Percentiles rank a stretch among this genome's conserved stretches.
phyloP scores from a whole-genome alignment of 1,140 invertebrate genomes.

The Drosophila bipectinata region DNA sequence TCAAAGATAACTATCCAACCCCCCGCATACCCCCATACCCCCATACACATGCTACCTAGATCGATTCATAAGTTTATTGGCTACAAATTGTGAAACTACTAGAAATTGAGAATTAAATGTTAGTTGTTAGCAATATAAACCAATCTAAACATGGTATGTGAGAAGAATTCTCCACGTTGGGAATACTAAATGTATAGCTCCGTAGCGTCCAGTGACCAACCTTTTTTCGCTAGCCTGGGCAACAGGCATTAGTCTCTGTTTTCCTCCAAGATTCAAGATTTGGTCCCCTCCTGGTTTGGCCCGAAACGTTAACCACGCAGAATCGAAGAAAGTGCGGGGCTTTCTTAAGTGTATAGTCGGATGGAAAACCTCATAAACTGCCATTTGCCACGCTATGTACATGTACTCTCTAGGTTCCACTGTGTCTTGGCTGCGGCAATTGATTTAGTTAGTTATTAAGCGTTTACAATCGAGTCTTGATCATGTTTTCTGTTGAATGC shows the following conservation, averaged over 20 bases:
- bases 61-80: conserved; percentile 73
- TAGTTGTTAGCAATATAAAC: conserved; percentile 72
- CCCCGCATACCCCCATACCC: conserved; percentile 32
- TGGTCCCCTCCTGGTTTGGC: conserved; percentile 31
- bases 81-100: conserved; percentile 62
- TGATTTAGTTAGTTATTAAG: conserved; percentile 76
- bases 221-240: conserved; percentile 7
- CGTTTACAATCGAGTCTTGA: conserved; percentile 72
- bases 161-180: conserved; percentile 6
- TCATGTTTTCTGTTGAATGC: conserved; percentile 56
- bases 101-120: conserved; percentile 69
- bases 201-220: conserved; percentile 27
- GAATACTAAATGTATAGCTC: conserved; percentile 18
- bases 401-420: conserved; percentile 55
- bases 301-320: conserved; percentile 5
- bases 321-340: conserved; percentile 9
- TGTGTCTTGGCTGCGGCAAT: conserved; percentile 63
- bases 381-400: conserved; percentile 71
- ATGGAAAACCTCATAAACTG: conserved; percentile 66
- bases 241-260: conserved; percentile 2
- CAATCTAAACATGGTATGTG: conserved; percentile 21
- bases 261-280: conserved; percentile 20
- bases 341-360: conserved; percentile 37
- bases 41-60: conserved; percentile 74
- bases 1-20: conserved; percentile 19